Conservation (phyloP, 2,113 vertebrate species). For the Oreochromis tanganicae region DNA sequence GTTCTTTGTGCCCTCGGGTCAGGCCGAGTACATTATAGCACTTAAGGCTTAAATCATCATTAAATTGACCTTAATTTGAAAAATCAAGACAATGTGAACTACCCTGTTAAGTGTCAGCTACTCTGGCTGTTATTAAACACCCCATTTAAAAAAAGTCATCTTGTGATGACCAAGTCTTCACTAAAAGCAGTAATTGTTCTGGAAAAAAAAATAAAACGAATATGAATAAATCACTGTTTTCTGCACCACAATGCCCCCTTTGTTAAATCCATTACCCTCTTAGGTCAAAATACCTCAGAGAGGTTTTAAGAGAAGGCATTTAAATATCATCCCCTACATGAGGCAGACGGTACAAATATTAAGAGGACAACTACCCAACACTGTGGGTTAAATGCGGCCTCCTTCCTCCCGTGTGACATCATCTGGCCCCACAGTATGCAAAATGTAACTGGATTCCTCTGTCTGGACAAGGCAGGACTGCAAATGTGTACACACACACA, state of each 20-base stretch:
- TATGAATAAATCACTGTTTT: not conserved
- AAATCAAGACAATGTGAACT: not conserved
- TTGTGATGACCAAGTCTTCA: not conserved
- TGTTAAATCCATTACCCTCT: not conserved
- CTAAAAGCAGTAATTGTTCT: not conserved
- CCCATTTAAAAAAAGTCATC: fast-evolving
- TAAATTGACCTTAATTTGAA: not conserved
- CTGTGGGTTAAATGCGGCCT: not conserved
- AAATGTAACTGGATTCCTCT: conserved; percentile 34
- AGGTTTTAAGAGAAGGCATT: not conserved
- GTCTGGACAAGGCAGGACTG: not conserved
- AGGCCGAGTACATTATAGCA: not conserved
- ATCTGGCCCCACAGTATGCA: conserved; percentile 20
- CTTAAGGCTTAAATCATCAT: not conserved
- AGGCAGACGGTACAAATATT: not conserved
- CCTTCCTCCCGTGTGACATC: not conserved
- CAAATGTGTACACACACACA: not conserved
- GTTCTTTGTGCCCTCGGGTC: not conserved
- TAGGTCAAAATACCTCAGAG: not conserved
- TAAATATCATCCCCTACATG: not conserved
- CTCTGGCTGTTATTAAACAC: not conserved
- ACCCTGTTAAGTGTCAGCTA: not conserved
- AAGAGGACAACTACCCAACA: not conserved
- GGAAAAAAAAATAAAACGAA: not conserved
- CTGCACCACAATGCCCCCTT: not conserved